Evolutionary conservation across 2,113 vertebrate genomes (phyloP).

Genomic region (Trichomycterus rosablanca): DNA sequence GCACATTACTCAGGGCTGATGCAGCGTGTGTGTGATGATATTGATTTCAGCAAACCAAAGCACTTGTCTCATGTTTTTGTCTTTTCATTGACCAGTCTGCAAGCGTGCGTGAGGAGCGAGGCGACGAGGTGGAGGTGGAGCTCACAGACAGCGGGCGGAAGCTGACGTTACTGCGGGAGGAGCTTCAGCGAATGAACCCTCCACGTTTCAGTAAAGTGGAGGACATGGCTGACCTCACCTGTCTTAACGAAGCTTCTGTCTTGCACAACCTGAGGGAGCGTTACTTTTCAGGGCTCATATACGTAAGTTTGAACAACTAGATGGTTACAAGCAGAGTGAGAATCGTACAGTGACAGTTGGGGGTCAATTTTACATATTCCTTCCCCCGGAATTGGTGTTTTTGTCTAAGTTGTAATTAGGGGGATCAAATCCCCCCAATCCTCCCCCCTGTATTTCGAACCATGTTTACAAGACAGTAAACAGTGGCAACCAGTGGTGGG

Average conservation of each 20-base stretch:
- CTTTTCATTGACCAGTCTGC: conserved; percentile 58
- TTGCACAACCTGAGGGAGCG: conserved; percentile 74
- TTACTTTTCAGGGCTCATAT: conserved; percentile 77
- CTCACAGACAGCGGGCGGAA: conserved; percentile 67
- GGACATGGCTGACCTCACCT: conserved; percentile 80
- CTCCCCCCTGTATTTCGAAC: too few relatives aligned
- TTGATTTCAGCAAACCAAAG: neutral
- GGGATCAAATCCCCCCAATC: too few relatives aligned
- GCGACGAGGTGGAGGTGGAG: conserved; percentile 75
- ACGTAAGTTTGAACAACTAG: conserved; percentile 66
- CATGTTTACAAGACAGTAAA: too few relatives aligned
- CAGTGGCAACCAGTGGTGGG: too few relatives aligned
- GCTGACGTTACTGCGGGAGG: conserved; percentile 68
- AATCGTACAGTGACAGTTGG: too few relatives aligned
- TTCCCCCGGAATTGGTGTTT: too few relatives aligned
- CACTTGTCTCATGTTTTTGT: neutral
- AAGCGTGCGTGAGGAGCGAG: conserved; percentile 68
- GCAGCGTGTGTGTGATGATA: neutral
- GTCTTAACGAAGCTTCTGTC: conserved; percentile 76
- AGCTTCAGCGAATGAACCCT: conserved; percentile 77
- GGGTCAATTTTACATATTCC: too few relatives aligned
- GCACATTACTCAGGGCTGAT: neutral
- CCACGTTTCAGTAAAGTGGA: conserved; percentile 77
- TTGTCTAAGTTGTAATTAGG: too few relatives aligned
- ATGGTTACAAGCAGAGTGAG: too few relatives aligned